Conservation (phyloP, 2,113 vertebrate species). For the Spermophilus dauricus region DNA sequence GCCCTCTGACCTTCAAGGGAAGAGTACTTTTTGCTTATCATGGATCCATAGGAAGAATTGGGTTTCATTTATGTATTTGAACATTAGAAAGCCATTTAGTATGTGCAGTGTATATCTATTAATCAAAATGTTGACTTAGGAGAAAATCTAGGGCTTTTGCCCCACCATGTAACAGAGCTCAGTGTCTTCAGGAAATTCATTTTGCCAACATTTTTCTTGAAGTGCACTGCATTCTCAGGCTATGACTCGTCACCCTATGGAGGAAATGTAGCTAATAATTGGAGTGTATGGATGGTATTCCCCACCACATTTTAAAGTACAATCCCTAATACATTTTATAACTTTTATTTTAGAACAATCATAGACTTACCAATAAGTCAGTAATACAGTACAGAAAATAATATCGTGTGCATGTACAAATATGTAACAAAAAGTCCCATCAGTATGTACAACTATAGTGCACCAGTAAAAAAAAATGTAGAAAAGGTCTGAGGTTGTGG, state of each 20-base stretch:
- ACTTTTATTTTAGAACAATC: background rate
- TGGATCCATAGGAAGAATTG: background rate
- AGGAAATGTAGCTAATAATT: background rate
- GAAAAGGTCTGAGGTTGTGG: too few relatives aligned
- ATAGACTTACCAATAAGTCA: background rate
- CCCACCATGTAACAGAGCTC: accelerated
- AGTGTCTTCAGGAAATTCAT: background rate
- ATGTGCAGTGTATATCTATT: background rate
- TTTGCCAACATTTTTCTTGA: background rate
- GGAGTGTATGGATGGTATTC: background rate
- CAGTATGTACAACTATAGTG: too few relatives aligned
- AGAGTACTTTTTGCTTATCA: background rate
- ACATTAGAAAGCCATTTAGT: background rate
- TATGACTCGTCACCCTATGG: accelerated
- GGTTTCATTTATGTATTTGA: background rate
- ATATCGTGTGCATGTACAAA: too few relatives aligned
- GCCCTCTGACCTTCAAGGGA: background rate
- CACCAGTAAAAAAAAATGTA: too few relatives aligned
- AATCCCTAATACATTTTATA: background rate
- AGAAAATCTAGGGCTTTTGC: background rate
- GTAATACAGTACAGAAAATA: background rate
- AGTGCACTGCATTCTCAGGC: background rate
- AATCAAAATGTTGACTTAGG: background rate
- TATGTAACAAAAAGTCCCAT: too few relatives aligned
- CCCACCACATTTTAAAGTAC: background rate